A percentile compares a stretch with the other conserved stretches of the same genome.
These are phyloP conservation scores for Sebastiscus tertius DNA, from an alignment of 2,797 vertebrate genomes.

Conservation along the genomic window DNA sequence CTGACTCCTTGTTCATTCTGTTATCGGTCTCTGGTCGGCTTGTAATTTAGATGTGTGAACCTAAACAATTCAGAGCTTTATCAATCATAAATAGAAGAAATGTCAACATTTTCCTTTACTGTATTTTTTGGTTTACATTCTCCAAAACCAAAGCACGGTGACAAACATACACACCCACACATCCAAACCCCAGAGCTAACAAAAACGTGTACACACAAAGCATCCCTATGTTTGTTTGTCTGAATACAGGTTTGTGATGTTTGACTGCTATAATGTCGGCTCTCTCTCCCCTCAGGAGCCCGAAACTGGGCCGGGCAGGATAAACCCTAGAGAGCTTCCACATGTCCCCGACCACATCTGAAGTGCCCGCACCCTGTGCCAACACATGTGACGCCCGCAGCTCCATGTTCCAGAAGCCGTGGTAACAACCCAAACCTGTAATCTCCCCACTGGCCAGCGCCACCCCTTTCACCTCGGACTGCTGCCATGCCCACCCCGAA, in stretches of 20 bases:
- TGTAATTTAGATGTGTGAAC: not conserved
- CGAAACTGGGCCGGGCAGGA: slow-evolving; percentile 64
- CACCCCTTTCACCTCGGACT: slow-evolving; percentile 62
- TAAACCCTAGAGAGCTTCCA: slow-evolving; percentile 80
- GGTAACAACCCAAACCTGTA: slow-evolving; percentile 73
- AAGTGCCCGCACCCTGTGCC: slow-evolving; percentile 72
- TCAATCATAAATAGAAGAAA: slow-evolving; percentile 6
- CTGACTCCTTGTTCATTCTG: not conserved
- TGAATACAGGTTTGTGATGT: slow-evolving; percentile 52
- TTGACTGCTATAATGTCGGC: slow-evolving; percentile 31
- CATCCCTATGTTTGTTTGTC: slow-evolving; percentile 62
- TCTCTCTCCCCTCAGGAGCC: slow-evolving; percentile 36
- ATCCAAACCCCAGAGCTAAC: slow-evolving; percentile 4
- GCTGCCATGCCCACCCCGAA: slow-evolving; percentile 69
- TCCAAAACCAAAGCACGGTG: slow-evolving; percentile 20
- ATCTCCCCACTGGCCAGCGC: slow-evolving; percentile 72
- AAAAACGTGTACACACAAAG: slow-evolving; percentile 28
- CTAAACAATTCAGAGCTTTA: not conserved
- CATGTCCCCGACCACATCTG: slow-evolving; percentile 82
- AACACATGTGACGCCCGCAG: slow-evolving; percentile 77
- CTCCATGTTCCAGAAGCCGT: slow-evolving; percentile 70
- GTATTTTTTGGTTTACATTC: slow-evolving; percentile 2
- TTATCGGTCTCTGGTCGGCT: not conserved
- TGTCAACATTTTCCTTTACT: not conserved
- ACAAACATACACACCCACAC: slow-evolving; percentile 28